Evolutionary conservation across 2,113 vertebrate genomes (phyloP), one percentile per base, ranked within the genome.

Genomic region (Etia nguti): DNA sequence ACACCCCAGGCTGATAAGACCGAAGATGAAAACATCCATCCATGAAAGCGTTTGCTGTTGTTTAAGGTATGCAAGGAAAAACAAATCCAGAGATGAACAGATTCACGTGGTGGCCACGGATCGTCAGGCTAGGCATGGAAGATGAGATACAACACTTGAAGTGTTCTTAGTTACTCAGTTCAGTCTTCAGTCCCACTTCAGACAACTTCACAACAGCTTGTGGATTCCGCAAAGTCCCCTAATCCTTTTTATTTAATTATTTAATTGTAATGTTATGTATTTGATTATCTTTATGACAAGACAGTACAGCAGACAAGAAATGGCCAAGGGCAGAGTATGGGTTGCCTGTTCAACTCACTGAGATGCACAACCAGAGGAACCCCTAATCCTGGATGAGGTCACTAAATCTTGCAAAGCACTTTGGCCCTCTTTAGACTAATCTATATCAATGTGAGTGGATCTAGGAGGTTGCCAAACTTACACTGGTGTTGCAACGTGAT

Each of bases 1-100:
- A 90, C 86, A 90, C 90, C 60, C 41, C 55, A 43, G 85, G 92
- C 91, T 94, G 94, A 92, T 92, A 92, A 92, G 88, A 84, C 86
- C 89, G 79, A 92, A 86, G 83, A 92, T 87, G 79, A 88, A 93
- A 91, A 91, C 91, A 92, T 92, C 87, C 81, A 79, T 50, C 62
- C 20, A 20, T 81, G 56, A 90, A 79, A 88, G 65, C 1, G 43
- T 90, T 87, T 50, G 59, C 57, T 81, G 83, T 80, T 88, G 85
- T 89, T 88, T 54, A 80, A 84, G 82, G 38, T 57, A 31, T 55
- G 56, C 54, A 31, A 65, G 22, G 29, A 75, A 68, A 84, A 85
- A 55, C 73, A 77, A 88, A 85, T 83, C 62, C 81, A 90, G 93
- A 85, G 85, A 93, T 87, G 68, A 94, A 89, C 38, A 84, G 86